Conservation (phyloP, 2,797 vertebrate genomes). For the Smutsia gigantea region DNA sequence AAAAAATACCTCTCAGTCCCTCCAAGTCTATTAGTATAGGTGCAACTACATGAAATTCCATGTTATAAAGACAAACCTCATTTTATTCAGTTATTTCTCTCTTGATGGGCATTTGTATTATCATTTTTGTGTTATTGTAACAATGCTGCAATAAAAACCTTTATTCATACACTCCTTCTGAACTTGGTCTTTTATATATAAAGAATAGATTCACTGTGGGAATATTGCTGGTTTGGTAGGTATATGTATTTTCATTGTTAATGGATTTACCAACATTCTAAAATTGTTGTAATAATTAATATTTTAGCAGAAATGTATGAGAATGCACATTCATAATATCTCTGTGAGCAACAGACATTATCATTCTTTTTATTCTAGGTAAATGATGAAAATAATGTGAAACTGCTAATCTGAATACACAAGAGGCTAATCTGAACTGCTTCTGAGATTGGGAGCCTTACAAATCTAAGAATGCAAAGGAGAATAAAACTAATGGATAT, state of each 20-base stretch:
- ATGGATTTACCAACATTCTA: neutral
- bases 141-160: neutral
- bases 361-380: neutral
- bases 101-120: neutral
- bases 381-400: neutral
- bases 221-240: neutral
- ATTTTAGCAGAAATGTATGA: neutral
- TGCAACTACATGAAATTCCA: neutral
- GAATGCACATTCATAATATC: neutral
- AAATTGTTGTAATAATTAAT: neutral
- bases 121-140: neutral
- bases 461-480: neutral
- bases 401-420: too few species aligned
- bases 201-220: neutral
- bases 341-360: neutral
- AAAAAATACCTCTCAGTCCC: neutral
- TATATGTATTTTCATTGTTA: neutral
- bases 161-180: neutral
- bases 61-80: neutral
- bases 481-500: neutral
- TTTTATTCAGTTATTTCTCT: neutral
- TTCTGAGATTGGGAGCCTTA: neutral
- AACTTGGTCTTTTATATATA: neutral
- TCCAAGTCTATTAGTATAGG: neutral
- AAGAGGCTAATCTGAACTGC: neutral